A percentile compares a stretch with the other conserved stretches of the same genome.
These are phyloP conservation scores for Simalia tracyae DNA, from an alignment of 2,797 vertebrate genomes.

Conservation along the genomic window DNA sequence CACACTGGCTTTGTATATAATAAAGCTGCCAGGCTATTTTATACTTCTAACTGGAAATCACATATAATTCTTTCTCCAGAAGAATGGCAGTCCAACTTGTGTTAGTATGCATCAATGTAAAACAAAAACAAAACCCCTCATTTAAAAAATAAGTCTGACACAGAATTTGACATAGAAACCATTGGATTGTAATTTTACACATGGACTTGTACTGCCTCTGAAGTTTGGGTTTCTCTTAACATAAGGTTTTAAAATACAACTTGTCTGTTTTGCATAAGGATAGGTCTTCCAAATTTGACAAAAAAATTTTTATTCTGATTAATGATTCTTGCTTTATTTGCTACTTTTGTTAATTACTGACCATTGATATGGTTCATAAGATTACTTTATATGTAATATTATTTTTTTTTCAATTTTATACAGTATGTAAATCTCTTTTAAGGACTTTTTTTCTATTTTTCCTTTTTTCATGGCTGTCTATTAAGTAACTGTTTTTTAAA, in stretches of 20 bases:
- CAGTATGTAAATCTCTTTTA: neutral
- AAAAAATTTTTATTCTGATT: neutral
- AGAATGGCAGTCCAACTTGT: too few species aligned
- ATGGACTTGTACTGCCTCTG: neutral
- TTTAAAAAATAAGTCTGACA: too few species aligned
- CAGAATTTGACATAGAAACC: neutral
- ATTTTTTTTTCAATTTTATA: neutral
- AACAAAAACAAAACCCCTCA: too few species aligned
- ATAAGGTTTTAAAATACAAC: neutral
- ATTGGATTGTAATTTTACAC: neutral
- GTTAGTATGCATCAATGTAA: too few species aligned
- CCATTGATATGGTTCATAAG: neutral
- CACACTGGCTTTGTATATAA: neutral
- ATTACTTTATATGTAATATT: neutral
- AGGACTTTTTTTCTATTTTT: neutral
- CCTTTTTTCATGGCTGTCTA: neutral
- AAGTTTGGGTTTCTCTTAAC: neutral
- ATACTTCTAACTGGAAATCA: too few species aligned
- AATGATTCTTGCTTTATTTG: neutral
- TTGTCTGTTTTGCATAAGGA: neutral
- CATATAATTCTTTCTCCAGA: too few species aligned
- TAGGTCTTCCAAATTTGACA: neutral
- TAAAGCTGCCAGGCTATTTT: neutral
- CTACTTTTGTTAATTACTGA: neutral
- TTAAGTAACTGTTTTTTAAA: neutral